Evolutionary conservation across 2,888 invertebrate genomes (phyloP), one percentile per base, ranked within the genome.

Genomic region (Gandaritis pyraliata): DNA sequence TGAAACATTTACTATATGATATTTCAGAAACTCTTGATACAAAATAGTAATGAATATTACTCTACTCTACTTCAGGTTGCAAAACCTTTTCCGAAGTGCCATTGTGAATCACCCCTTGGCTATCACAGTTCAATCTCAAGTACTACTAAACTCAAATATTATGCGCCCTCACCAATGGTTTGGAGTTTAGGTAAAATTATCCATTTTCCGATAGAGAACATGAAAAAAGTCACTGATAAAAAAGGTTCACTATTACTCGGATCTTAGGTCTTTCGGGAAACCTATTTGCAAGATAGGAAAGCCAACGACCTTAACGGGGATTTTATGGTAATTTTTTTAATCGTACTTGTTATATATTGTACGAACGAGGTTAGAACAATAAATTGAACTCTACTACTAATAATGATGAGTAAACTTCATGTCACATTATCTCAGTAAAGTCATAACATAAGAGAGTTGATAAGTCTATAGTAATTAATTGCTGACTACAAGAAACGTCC

Each of bases 141-240:
- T 64, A 64, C 53, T 52, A 59, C 56, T 64, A 59, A 64, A 57
- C 48, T 56, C 48, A 52, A 64, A 52, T 49, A 59, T 52, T 55
- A 52, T 58, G 49, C 30, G 43, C 51, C 60, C 50, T 46, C 18
- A 45, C 60, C 46, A 64, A 59, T 52, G 47, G 48, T 64, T 58
- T 61, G 51, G 47, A 64, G 63, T 53, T 52, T 56, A 59, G 64
- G 64, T 64, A 64, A 64, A 59, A 64, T 64, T 64, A 64, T 59
- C 64, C 64, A 53, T 60, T 64, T 64, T 64, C 64, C 49, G 64
- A 64, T 60, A 64, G 39, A 56, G 58, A 64, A 64, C 64, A 59
- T 57, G 64, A 59, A 64, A 63, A 64, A 64, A 64, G 59, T 59
- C 59, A 64, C 64, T 59, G 59, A 64, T 64, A 64, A 64, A 59